Percentiles rank a stretch among this genome's conserved stretches.
Evolutionary conservation across 2,888 invertebrate genomes (phyloP).

Genomic region (Platypus cylindrus): DNA sequence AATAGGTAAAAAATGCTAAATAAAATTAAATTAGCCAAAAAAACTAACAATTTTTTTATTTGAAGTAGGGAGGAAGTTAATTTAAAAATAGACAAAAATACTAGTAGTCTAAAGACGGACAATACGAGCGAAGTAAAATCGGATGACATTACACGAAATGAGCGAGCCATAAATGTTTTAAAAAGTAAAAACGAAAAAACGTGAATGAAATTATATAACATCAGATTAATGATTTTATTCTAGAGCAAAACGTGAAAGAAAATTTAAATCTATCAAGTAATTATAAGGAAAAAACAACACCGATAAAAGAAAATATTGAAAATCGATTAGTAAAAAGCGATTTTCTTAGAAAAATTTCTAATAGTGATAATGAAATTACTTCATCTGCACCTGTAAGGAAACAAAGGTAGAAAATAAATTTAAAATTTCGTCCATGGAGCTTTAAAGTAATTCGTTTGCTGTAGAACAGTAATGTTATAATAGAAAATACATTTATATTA

Average conservation of each 20-base stretch:
- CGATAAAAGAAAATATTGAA: conserved; percentile 20
- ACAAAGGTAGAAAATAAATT: conserved; percentile 11
- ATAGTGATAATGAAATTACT: conserved; percentile 16
- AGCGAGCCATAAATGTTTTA: conserved; percentile 6
- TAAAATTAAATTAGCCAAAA: no score
- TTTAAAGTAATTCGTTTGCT: no score
- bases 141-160: conserved; percentile 4
- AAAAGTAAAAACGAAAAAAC: conserved; percentile 2
- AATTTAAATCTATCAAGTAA: conserved; percentile 27
- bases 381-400: conserved; percentile 19
- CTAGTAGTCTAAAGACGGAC: no score
- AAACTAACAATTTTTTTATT: no score
- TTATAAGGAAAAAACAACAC: conserved; percentile 34
- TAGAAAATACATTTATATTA: no score
- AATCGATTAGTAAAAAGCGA: conserved; percentile 16
- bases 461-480: no score
- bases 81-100: conserved; percentile 38
- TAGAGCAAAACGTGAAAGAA: conserved; percentile 10
- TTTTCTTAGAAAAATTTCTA: conserved; percentile 9
- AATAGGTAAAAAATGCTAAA: conserved; percentile 7
- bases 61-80: conserved; percentile 4
- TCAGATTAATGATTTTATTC: no score
- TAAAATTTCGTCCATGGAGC: no score
- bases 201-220: not conserved
- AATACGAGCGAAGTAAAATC: conserved; percentile 3